Evolutionary conservation across 2,888 invertebrate genomes (phyloP).

Genomic region (Drosophila gaucha): DNA sequence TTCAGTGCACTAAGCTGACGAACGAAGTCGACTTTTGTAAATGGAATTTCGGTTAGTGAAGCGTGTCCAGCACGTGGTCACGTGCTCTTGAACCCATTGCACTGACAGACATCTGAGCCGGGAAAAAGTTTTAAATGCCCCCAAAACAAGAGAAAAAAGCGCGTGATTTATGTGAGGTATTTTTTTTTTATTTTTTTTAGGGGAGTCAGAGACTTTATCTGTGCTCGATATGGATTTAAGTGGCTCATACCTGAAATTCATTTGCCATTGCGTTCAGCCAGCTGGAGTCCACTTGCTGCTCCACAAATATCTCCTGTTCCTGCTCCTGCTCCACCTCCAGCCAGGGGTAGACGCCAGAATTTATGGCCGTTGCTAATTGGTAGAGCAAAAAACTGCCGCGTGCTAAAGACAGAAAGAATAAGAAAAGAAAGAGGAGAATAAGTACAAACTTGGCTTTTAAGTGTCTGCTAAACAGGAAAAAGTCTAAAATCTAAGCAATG

Average conservation of each 20-base stretch:
- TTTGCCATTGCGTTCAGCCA: slow-evolving; percentile 70
- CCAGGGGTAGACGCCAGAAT: slow-evolving; percentile 50
- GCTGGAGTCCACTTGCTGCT: slow-evolving; percentile 59
- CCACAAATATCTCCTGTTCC: slow-evolving; percentile 37
- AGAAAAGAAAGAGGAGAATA: slow-evolving; percentile 2
- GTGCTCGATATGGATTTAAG: slow-evolving; percentile 52
- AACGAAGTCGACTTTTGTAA: slow-evolving; percentile 17
- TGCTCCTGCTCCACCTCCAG: slow-evolving; percentile 26
- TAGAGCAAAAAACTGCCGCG: slow-evolving; percentile 70
- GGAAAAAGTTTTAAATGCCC: slow-evolving; percentile 57
- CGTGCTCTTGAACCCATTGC: slow-evolving; percentile 56
- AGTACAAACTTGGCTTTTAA: slow-evolving; percentile 44
- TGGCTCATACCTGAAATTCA: slow-evolving; percentile 71
- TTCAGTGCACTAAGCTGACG: neutral
- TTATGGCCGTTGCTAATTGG: slow-evolving; percentile 76
- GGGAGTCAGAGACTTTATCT: slow-evolving; percentile 27
- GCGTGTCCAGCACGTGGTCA: slow-evolving; percentile 67
- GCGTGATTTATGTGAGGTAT: slow-evolving; percentile 75
- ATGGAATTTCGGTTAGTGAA: slow-evolving; percentile 57
- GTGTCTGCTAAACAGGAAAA: slow-evolving; percentile 52
- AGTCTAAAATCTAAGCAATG: slow-evolving; percentile 12
- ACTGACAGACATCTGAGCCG: slow-evolving; percentile 63
- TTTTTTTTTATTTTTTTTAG: slow-evolving; percentile 5
- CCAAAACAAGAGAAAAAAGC: slow-evolving; percentile 46
- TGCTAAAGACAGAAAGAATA: slow-evolving; percentile 39